Evolutionary conservation across 2,888 invertebrate genomes (phyloP), one percentile per base, ranked within the genome.

Genomic region (Drosophila planitibia): DNA sequence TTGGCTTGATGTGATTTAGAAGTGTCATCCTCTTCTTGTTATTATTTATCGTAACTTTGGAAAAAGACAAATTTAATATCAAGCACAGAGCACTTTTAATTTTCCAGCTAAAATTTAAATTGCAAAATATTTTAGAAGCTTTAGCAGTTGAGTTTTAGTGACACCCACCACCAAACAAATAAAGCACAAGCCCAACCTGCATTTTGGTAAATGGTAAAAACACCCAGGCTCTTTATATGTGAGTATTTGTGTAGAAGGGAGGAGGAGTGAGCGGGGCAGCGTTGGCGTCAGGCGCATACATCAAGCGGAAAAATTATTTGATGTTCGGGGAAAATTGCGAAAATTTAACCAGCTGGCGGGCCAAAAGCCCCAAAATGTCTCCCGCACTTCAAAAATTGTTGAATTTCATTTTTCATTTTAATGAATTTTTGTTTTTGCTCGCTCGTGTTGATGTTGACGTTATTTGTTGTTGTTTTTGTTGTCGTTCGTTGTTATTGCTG

Each of bases 371-470:
- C 57, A 57, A 81, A 66, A 59, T 57, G 39, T 6, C 47, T 47
- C 79, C 79, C 83, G 63, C 71, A 79, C 85, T 82, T 88, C 83
- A 80, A 88, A 90, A 85, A 86, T 71, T 70, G 82, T 86, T 91
- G 79, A 82, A 82, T 89, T 91, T 89, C 90, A 89, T 91, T 89
- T 89, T 89, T 89, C 89, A 89, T 89, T 89, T 89, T 91, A 89
- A 89, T 89, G 89, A 89, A 90, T 85, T 89, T 84, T 78, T 70
- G 81, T 75, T 87, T 77, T 73, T 89, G 74, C 68, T 70, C 37
- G 54, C 22, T 39, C 49, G 57, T 76, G 61, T 72, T 76, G 74
- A 64, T 65, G 67, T 80, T 72, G 78, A 58, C 54, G 53, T 67
- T 73, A 57, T 68, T 61, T 57, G 68, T 28, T 74, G 37, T 37